Evolutionary conservation across 2,797 vertebrate species (phyloP), one percentile per base, ranked within the genome.

Genomic region (Gambelia wislizenii): DNA sequence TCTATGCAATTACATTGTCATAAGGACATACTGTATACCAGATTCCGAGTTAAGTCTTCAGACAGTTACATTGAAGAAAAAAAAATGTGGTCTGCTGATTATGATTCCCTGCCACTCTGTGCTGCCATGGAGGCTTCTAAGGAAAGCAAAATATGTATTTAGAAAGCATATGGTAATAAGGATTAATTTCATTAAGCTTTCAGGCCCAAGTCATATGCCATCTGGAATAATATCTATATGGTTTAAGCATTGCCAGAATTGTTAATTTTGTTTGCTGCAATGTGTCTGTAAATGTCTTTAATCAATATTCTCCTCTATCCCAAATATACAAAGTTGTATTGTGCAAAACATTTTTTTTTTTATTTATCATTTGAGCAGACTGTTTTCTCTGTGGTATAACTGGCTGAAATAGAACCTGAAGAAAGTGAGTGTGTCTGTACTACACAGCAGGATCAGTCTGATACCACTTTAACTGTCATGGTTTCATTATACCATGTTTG

Each of bases 151-250:
- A 88, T 67, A 77, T 77, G 47, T 84, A 77, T 69, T 84, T 77
- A 83, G 72, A 77, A 83, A 78, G 44, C 47, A 88, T 77, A 86
- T 88, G 72, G 74, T 25, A 69, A 83, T 69, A 83, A 86, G n/a
- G n/a, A 77, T n/a, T 69, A 84, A 83, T 84, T 67, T 54, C 18
- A 54, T 14, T 69, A 76, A 52, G 12, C 67, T 49, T 54, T 83
- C 70, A 22, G 81, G 8, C 0, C n/a, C 36, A 27, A 76, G 54
- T 75, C n/a, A 64, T 33, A 76, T 52, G 22, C 81, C 44, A 88
- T 39, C 36, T 77, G 70, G 56, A 83, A 67, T 6, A 54, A 1
- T n/a, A 18, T 83, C 70, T 77, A 67, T 77, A 42, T 77, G 27
- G 44, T 22, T 88, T 84, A 84, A n/a, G 72, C 10, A 83, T 49